phyloP scores from a whole-genome alignment of 2,113 vertebrate genomes.

The Oncorhynchus mykiss region DNA sequence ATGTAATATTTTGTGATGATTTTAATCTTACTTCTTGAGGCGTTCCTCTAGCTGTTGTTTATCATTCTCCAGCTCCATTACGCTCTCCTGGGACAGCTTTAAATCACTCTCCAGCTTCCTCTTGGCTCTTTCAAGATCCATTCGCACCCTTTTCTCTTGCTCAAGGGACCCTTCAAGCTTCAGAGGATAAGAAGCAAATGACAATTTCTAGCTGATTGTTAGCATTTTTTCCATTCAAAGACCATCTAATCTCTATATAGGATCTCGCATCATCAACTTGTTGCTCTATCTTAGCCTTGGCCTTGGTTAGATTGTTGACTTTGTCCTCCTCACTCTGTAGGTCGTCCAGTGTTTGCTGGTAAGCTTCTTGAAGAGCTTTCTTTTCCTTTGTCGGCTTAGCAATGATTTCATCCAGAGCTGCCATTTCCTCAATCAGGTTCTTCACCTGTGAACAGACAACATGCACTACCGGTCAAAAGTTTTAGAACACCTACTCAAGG shows the following conservation, averaged over 20 bases:
- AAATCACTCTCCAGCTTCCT: conserved; percentile 26
- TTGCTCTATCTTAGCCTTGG: conserved; percentile 77
- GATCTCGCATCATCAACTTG: conserved; percentile 71
- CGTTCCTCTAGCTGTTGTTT: conserved; percentile 73
- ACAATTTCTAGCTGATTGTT: neutral
- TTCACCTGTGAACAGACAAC: conserved; percentile 76
- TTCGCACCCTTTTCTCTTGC: conserved; percentile 83
- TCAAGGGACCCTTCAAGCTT: conserved; percentile 85
- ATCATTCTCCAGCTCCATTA: too few relatives aligned
- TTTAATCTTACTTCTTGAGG: conserved; percentile 77
- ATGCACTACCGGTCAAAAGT: too few relatives aligned
- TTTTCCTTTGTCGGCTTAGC: conserved; percentile 87
- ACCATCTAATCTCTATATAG: neutral
- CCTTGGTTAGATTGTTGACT: conserved; percentile 84
- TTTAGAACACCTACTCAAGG: too few relatives aligned
- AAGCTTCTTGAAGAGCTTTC: conserved; percentile 87
- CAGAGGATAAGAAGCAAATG: conserved; percentile 4
- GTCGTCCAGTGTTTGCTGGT: conserved; percentile 88
- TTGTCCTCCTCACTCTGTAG: conserved; percentile 91
- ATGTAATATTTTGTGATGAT: neutral
- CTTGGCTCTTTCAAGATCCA: conserved; percentile 83
- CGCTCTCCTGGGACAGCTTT: too few relatives aligned
- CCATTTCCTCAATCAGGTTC: conserved; percentile 88
- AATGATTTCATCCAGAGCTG: conserved; percentile 84
- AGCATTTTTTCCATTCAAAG: neutral